A percentile compares a stretch with the other conserved stretches of the same genome.
phyloP scores from a whole-genome alignment of 92 coral and sea anemone genomes.

The Diadumene lineata region DNA sequence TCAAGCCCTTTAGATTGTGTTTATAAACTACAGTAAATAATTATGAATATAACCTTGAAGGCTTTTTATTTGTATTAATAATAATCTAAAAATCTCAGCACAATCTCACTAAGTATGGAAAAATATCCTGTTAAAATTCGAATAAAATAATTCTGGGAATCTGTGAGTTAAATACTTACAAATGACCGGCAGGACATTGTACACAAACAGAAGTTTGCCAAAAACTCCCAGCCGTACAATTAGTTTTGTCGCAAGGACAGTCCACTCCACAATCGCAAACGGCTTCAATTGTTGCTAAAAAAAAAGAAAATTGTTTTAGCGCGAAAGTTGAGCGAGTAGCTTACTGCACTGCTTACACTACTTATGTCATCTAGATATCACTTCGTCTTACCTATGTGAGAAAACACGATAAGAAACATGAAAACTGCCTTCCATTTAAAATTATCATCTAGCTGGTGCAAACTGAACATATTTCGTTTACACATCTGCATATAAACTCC shows the following conservation, averaged over 20 bases:
- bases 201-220: constrained; percentile 84
- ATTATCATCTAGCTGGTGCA: constrained; percentile 21
- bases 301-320: constrained; percentile 3
- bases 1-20: not conserved
- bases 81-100: not conserved
- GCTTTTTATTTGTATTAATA: not conserved
- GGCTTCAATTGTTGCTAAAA: constrained; percentile 53
- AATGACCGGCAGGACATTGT: constrained; percentile 92
- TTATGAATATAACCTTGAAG: no score
- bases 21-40: no score
- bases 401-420: constrained; percentile 16
- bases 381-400: constrained; percentile 43
- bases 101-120: not conserved
- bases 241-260: constrained; percentile 77
- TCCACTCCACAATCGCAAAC: constrained; percentile 86
- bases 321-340: constrained; percentile 10
- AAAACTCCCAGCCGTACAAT: constrained; percentile 87
- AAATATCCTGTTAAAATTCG: not conserved
- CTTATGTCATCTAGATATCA: not conserved
- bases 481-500: constrained; percentile 5
- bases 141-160: not conserved
- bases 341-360: no score
- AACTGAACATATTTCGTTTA: constrained; percentile 1
- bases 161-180: constrained; percentile 57
- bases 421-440: constrained; percentile 9